These are phyloP conservation scores for Lypha dubia DNA, from an alignment of 2,888 invertebrate genomes.

Conservation along the genomic window DNA sequence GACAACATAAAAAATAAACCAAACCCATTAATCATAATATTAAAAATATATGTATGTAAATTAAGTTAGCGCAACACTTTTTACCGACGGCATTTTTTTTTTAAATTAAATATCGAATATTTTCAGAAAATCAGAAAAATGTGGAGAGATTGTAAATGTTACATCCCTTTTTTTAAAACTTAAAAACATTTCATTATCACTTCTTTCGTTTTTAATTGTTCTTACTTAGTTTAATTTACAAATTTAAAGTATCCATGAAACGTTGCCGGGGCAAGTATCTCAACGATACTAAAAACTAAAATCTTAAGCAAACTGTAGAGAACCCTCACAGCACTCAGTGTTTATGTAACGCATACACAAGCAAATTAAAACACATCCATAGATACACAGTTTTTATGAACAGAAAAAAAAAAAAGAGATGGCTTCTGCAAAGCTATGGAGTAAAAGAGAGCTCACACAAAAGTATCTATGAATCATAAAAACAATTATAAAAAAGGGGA, in stretches of 20 bases:
- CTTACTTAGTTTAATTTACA: neutral
- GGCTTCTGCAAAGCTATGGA: neutral
- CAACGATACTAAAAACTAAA: conserved; percentile 66
- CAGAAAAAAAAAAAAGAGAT: neutral
- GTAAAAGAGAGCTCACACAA: conserved; percentile 30
- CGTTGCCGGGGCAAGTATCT: conserved; percentile 69
- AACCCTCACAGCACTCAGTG: conserved; percentile 41
- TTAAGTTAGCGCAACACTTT: neutral
- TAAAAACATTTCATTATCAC: neutral
- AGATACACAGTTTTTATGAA: neutral
- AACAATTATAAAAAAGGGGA: conserved; percentile 39
- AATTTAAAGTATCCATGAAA: conserved; percentile 45
- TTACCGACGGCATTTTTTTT: conserved; percentile 15
- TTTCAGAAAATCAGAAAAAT: neutral
- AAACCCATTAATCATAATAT: too few relatives aligned
- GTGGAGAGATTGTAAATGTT: neutral
- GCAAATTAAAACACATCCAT: conserved; percentile 21
- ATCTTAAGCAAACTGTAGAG: conserved; percentile 41
- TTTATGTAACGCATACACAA: conserved; percentile 8
- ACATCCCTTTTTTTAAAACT: neutral
- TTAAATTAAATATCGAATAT: neutral
- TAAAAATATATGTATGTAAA: too few relatives aligned
- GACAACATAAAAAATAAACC: neutral
- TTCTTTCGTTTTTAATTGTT: neutral
- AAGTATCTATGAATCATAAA: conserved; percentile 48